Evolutionary conservation across 2,888 invertebrate genomes (phyloP), one percentile per base, ranked within the genome.

Genomic region (Chrysodeixis includens): DNA sequence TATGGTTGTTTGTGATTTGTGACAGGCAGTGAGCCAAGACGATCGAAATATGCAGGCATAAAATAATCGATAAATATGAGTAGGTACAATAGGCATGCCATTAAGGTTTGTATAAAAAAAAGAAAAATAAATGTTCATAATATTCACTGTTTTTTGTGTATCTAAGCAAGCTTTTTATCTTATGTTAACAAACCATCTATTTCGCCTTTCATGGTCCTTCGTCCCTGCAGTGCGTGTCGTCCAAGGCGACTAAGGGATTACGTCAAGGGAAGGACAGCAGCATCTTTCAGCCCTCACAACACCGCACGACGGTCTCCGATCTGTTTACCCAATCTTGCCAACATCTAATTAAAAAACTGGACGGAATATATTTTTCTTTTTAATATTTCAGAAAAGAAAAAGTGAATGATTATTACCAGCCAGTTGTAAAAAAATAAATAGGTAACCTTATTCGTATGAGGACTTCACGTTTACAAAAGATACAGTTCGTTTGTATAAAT

Each of bases 221-320:
- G 40, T 2, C 20, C 10, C 1, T 49, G 18, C 46, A 20, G 46
- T 49, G 18, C 46, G 46, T 49, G 46, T 49, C 46, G 46, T 18
- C 9, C 18, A 49, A 20, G 20, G 18, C 46, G 46, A 49, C 46
- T 20, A 49, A 49, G 46, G 20, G 46, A 49, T 49, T 49, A 49
- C 18, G 46, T 20, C 3, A 49, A 20, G 46, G 46, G 46, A 49
- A 20, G 46, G 46, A 10, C 46, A 49, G 46, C 3, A 49, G 46
- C 12, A 18, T 49, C 12, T 10, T 49, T 20, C 46, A 49, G 9
- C 18, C 46, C 46, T 20, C 10, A 40, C 40, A 40, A 40, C 40
- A 40, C 40, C 40, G 40, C 5, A n/a, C n/a, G 3, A 14, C 18
- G 20, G 46, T 49, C 46, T 18, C 18, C 46, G 5, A 49, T 49